Conservation (phyloP, 1,140 invertebrate genomes). For the Araneus ventricosus region DNA sequence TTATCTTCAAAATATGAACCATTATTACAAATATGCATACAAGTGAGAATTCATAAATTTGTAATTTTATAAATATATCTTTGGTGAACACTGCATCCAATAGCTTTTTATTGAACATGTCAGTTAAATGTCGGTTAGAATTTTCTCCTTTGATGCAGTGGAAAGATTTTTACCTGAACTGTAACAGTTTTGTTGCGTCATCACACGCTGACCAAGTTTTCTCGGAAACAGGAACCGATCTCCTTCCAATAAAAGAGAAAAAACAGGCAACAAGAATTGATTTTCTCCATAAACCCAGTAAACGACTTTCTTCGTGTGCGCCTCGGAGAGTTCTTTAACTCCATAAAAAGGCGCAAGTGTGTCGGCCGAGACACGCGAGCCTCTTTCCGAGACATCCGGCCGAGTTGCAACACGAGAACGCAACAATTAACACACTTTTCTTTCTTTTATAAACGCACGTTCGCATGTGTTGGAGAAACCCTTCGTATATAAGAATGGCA, state of each 20-base stretch:
- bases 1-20: no score
- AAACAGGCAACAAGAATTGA: not conserved
- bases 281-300: slow-evolving; percentile 9
- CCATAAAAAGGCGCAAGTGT: not conserved
- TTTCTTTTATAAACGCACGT: no score
- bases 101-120: no score
- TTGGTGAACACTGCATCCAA: no score
- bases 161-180: no score
- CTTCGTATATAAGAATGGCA: not conserved
- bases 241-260: not conserved
- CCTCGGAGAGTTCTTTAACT: not conserved
- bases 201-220: not conserved
- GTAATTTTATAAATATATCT: no score
- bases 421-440: slow-evolving; percentile 38
- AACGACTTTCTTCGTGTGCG: not conserved
- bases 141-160: no score
- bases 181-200: no score
- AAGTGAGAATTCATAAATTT: no score
- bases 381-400: not conserved
- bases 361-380: not conserved
- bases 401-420: not conserved
- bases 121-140: no score
- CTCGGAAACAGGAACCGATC: not conserved
- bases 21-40: no score
- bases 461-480: not conserved